Base-by-base conservation (phyloP, 2,888 invertebrate species). In the Colostygia pectinataria region DNA sequence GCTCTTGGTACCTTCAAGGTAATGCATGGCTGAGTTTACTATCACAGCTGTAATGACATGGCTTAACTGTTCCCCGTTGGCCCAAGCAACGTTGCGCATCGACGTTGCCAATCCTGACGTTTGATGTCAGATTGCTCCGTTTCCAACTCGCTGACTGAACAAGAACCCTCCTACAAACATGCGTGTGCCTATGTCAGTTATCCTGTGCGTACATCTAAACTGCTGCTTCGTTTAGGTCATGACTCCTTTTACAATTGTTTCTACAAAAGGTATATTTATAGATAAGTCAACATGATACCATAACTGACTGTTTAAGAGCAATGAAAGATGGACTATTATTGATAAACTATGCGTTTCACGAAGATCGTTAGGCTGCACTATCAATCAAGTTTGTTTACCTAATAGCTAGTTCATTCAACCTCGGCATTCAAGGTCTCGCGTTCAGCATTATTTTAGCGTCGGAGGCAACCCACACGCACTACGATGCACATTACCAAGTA, bases 41-140 rank as follows among this genome's bases (percentile, higher is more conserved):
- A 59, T 71, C 66, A 32, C 18, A 2, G 2, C 32, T 32, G 55
- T 69, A 76, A 72, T 71, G 75, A 75, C 75, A 79, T 73, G 77
- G 72, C 74, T 65, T 57, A 71, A 75, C 70, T 37, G 54, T 54
- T 48, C 42, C 47, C 42, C 6, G 54, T 50, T 46, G 66, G 74
- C 73, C 71, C 74, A 67, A 67, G 72, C 68, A n/a, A n/a, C n/a
- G n/a, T 67, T 71, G 66, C 63, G 66, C 68, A 80, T 71, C 69
- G 72, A 79, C 77, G 71, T 72, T 68, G 76, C 80, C 77, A 73
- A 81, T 78, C 77, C 72, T 76, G 80, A 80, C 80, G 73, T 81
- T 74, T 81, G 85, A 87, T 86, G 78, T 71, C 66, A 84, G 85
- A 86, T 87, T 83, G 77, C 73, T 75, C 75, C 75, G 76, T 80